Base-by-base conservation (phyloP, 1,140 invertebrate species). In the Schlechtendalia chinensis region DNA sequence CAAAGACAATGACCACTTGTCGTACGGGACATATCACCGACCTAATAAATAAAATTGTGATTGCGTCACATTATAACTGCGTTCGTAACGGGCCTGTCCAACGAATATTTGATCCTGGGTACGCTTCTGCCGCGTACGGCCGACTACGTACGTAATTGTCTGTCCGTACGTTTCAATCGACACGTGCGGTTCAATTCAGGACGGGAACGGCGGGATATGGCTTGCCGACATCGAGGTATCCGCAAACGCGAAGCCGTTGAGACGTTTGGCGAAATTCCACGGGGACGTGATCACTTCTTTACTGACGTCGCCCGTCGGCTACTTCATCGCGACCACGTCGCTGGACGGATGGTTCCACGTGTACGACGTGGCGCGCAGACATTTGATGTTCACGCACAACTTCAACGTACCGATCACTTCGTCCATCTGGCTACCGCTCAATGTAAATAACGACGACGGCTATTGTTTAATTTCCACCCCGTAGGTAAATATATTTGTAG, bases 121-220 rank as follows among this genome's bases (percentile, higher is more conserved):
- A n/a, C n/a, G n/a, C n/a, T n/a, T n/a, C n/a, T n/a, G n/a, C n/a
- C n/a, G n/a, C n/a, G n/a, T n/a, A n/a, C n/a, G n/a, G n/a, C n/a
- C n/a, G n/a, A n/a, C n/a, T n/a, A n/a, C n/a, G n/a, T n/a, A n/a
- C n/a, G n/a, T n/a, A n/a, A n/a, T n/a, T n/a, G n/a, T n/a, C n/a
- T n/a, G n/a, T n/a, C n/a, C n/a, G n/a, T n/a, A n/a, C n/a, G n/a
- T n/a, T n/a, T n/a, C n/a, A n/a, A n/a, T n/a, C n/a, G n/a, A n/a
- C n/a, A n/a, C n/a, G n/a, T n/a, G 5, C 27, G 5, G 11, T 61
- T 61, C 24, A 19, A n/a, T 84, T 0, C 50, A 91, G 90, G 27
- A 79, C 8, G 75, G 75, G 17, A 92, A 92, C 82, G 94, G 94
- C 61, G 93, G 92, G 5, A 89, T 96, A 32, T 96, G 93, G 93